Base-by-base conservation (phyloP, 2,113 vertebrate genomes). In the Sebastes fasciatus region DNA sequence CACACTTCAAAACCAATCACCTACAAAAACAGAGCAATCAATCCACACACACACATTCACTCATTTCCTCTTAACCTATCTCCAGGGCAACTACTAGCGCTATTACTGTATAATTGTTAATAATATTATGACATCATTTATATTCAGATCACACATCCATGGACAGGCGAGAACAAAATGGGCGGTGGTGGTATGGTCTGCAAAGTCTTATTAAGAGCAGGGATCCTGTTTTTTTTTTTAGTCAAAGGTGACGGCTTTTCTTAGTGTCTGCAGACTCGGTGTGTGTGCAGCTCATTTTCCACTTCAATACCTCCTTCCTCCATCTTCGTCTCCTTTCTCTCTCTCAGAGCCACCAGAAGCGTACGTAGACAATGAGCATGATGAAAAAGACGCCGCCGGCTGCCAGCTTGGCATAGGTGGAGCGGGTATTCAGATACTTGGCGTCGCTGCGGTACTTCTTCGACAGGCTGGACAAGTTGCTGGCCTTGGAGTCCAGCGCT, bases 401-500 rank as follows among this genome's bases (percentile, higher is more conserved):
- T 0, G 97, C 98, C 73, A 99, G 96, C 89, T 99, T 99, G 94
- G 98, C 98, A 0, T 99, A 99, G 2, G 98, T 99, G 94, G 98
- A 99, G 76, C 98, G 98, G 93, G 98, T 99, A 91, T 99, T 99
- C 95, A 99, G 96, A 83, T 99, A 99, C 90, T 99, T 99, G 1
- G 98, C 98, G 0, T 99, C 98, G 76, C 97, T 98, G 77, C 98
- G 95, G 95, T 99, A 99, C 92, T 99, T 99, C 95, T 99, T 99
- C 23, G 98, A 99, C 94, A 99, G 93, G 91, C 95, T 98, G 95
- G 98, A 99, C 93, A 99, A 86, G 93, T 98, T 99, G 94, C 97
- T 99, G 93, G 98, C 98, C 94, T 99, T 99, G 62, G 98, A 97
- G 95, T 99, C 98, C 54, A 99, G 95, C n/a, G 97, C 98, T 99